phyloP scores from a whole-genome alignment of 1,140 invertebrate species.

The Drosophila pachea region DNA sequence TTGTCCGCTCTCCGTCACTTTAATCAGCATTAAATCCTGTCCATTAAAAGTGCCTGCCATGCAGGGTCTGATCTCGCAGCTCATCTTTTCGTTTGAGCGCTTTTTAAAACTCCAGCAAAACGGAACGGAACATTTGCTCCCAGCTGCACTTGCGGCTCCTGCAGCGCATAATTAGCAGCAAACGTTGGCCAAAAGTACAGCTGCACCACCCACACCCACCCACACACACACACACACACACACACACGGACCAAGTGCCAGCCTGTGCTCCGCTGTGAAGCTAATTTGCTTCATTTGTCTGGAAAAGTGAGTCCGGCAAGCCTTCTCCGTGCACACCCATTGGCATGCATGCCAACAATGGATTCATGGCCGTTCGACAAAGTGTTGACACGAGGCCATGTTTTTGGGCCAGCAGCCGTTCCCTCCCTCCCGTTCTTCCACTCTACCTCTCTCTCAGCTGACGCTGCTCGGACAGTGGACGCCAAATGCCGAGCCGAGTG shows the following conservation, averaged over 20 bases:
- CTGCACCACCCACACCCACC: slow-evolving; percentile 6
- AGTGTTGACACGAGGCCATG: slow-evolving; percentile 69
- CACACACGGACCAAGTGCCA: slow-evolving; percentile 1
- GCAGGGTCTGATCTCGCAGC: neutral
- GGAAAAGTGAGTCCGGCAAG: slow-evolving; percentile 61
- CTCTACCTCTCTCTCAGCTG: neutral
- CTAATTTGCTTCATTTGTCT: slow-evolving; percentile 78
- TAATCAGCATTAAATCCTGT: slow-evolving; percentile 1
- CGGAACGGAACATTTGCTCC: slow-evolving; percentile 5
- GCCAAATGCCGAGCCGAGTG: neutral
- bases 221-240: neutral
- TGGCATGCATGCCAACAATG: slow-evolving; percentile 14
- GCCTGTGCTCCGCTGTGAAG: slow-evolving; percentile 61
- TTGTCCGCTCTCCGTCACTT: neutral
- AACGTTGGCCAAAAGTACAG: slow-evolving; percentile 59
- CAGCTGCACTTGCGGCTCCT: slow-evolving; percentile 12
- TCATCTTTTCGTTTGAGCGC: slow-evolving; percentile 37
- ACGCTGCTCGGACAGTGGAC: slow-evolving; percentile 22
- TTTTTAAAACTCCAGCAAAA: slow-evolving; percentile 42
- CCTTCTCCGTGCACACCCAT: slow-evolving; percentile 22
- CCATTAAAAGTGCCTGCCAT: slow-evolving; percentile 10
- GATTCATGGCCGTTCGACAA: slow-evolving; percentile 47
- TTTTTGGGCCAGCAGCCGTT: slow-evolving; percentile 43
- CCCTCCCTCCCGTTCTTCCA: neutral
- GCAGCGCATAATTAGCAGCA: slow-evolving; percentile 60